Evolutionary conservation across 53 echinoderm and acorn worm genomes (phyloP).

Genomic region (Luidia sarsii): DNA sequence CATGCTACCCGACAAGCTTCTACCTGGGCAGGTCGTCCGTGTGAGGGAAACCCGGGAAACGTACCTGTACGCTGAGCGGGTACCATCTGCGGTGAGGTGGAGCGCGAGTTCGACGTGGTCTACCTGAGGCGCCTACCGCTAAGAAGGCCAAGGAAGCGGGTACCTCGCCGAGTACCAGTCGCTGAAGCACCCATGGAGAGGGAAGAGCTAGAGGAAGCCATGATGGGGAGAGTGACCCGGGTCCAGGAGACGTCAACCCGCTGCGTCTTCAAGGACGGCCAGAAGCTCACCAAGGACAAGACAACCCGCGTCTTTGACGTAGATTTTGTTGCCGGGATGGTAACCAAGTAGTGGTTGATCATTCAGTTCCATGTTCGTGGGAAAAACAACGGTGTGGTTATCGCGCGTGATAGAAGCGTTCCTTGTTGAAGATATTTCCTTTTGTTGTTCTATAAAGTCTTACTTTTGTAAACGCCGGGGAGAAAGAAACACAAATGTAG

Average conservation of each 20-base stretch:
- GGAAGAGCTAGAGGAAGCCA: not conserved
- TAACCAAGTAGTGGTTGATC: too few relatives aligned
- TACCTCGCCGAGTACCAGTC: not conserved
- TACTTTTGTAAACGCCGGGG: too few relatives aligned
- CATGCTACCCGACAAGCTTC: conserved; percentile 1
- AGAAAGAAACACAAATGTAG: too few relatives aligned
- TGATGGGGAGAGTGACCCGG: not conserved
- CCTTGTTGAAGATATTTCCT: too few relatives aligned
- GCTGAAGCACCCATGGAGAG: not conserved
- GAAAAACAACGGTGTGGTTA: too few relatives aligned
- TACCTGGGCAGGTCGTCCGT: not conserved
- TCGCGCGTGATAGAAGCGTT: too few relatives aligned
- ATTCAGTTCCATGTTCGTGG: too few relatives aligned
- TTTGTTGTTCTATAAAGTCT: too few relatives aligned
- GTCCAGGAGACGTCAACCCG: not conserved
- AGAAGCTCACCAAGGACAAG: conserved; percentile 7
- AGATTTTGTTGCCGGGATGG: not conserved
- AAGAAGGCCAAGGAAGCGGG: not conserved
- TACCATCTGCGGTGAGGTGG: not conserved
- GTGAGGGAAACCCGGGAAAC: too few relatives aligned
- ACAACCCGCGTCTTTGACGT: conserved; percentile 1
- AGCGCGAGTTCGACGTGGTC: conserved; percentile 4
- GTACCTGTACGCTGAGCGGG: not conserved
- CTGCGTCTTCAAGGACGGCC: not conserved
- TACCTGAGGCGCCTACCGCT: conserved; percentile 3